Evolutionary conservation across 2,888 invertebrate species (phyloP).

Genomic region (Torymus texanus): DNA sequence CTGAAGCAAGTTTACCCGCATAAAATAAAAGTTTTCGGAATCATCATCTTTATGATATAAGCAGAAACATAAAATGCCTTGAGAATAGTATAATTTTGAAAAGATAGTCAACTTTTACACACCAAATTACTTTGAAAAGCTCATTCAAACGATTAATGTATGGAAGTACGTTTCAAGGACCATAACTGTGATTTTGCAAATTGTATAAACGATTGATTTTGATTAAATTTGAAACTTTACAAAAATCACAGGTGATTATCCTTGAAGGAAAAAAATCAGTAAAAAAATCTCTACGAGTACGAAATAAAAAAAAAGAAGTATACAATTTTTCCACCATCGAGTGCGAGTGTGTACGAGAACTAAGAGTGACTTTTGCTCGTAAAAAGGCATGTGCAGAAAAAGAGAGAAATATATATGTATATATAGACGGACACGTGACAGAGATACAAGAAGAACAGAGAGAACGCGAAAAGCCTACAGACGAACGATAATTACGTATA

Average conservation of each 20-base stretch:
- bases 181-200: constrained; percentile 7
- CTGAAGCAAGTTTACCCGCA: neutral
- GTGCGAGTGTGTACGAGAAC: constrained; percentile 50
- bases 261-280: neutral
- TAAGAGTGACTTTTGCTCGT: constrained; percentile 53
- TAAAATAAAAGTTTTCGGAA: neutral
- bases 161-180: neutral
- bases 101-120: neutral
- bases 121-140: constrained; percentile 28
- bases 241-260: no score
- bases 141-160: constrained; percentile 16
- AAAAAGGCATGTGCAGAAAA: constrained; percentile 33
- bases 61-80: neutral
- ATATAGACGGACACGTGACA: constrained; percentile 47
- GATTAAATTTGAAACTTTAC: no score
- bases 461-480: constrained; percentile 49
- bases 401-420: constrained; percentile 21
- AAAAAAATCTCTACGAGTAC: neutral
- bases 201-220: no score
- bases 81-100: constrained; percentile 7
- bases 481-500: constrained; percentile 36
- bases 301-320: constrained; percentile 1
- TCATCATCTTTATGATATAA: neutral
- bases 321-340: constrained; percentile 47
- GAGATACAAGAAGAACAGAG: constrained; percentile 46